Percentiles rank a stretch among this genome's conserved stretches.
These are phyloP conservation scores for Toxotes jaculatrix DNA, from an alignment of 2,113 vertebrate genomes.

Conservation along the genomic window DNA sequence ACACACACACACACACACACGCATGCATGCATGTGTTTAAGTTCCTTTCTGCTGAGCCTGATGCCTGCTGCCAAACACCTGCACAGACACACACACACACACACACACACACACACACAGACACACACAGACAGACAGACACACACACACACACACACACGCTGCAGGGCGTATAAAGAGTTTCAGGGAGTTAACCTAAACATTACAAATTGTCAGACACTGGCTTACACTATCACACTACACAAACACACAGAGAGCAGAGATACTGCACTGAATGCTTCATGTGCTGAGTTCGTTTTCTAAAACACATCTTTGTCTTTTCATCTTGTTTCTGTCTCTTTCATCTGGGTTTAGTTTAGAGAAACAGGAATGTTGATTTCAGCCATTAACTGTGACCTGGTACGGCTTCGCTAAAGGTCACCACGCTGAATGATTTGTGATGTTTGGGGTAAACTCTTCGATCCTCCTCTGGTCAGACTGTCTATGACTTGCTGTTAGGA, in stretches of 20 bases:
- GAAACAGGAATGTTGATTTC: background rate
- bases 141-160: background rate
- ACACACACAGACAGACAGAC: conserved; percentile 1
- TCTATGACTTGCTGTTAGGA: background rate
- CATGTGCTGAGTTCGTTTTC: background rate
- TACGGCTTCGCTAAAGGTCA: background rate
- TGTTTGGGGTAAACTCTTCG: background rate
- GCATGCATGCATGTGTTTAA: background rate
- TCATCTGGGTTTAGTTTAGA: background rate
- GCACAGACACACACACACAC: background rate
- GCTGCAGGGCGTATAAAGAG: conserved; percentile 9
- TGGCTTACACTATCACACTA: conserved; percentile 27
- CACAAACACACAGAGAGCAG: conserved; percentile 24
- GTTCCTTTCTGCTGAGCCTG: conserved; percentile 44
- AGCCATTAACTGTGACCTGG: background rate
- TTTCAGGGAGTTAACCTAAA: conserved; percentile 55
- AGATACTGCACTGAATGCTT: background rate
- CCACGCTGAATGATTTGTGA: background rate
- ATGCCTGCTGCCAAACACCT: conserved; percentile 57
- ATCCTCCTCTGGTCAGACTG: background rate
- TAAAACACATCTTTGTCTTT: background rate
- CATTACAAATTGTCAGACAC: conserved; percentile 25
- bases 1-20: conserved; percentile 3
- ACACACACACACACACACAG: conserved; percentile 4
- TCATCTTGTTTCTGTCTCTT: background rate